Evolutionary conservation across 2,113 vertebrate species (phyloP).

Genomic region (Notothenia rossii): DNA sequence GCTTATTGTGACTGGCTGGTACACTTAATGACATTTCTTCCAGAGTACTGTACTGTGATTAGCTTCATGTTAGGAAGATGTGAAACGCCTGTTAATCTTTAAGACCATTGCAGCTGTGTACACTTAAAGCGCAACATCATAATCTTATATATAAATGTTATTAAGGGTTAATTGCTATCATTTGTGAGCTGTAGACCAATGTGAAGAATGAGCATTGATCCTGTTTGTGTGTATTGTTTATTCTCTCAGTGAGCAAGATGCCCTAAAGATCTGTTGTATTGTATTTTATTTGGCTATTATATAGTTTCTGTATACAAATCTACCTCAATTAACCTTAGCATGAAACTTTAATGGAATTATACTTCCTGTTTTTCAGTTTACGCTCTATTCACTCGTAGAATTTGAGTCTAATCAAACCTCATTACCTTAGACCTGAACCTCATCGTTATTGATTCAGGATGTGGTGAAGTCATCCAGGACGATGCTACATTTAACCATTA

Average conservation of each 20-base stretch:
- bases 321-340: constrained; percentile 38
- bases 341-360: constrained; percentile 38
- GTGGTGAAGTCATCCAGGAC: constrained; percentile 1
- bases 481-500: not conserved
- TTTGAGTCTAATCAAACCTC: constrained; percentile 17
- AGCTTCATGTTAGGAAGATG: constrained; percentile 47
- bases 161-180: constrained; percentile 8
- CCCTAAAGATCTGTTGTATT: constrained; percentile 38
- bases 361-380: constrained; percentile 28
- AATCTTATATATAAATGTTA: constrained; percentile 22
- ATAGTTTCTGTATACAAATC: constrained; percentile 18
- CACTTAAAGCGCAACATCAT: constrained; percentile 8
- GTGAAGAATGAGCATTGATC: constrained; percentile 23
- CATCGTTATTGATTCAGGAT: constrained; percentile 7
- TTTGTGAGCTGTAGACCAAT: constrained; percentile 16
- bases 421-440: constrained; percentile 19
- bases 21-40: constrained; percentile 56
- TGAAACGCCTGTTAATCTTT: constrained; percentile 40
- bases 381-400: constrained; percentile 14
- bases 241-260: constrained; percentile 22
- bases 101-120: not conserved
- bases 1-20: constrained; percentile 44
- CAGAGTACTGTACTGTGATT: constrained; percentile 41
- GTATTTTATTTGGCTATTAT: constrained; percentile 32
- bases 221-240: constrained; percentile 11